These are phyloP conservation scores for Syngnathus scovelli DNA, from an alignment of 2,113 vertebrate genomes.

Conservation along the genomic window DNA sequence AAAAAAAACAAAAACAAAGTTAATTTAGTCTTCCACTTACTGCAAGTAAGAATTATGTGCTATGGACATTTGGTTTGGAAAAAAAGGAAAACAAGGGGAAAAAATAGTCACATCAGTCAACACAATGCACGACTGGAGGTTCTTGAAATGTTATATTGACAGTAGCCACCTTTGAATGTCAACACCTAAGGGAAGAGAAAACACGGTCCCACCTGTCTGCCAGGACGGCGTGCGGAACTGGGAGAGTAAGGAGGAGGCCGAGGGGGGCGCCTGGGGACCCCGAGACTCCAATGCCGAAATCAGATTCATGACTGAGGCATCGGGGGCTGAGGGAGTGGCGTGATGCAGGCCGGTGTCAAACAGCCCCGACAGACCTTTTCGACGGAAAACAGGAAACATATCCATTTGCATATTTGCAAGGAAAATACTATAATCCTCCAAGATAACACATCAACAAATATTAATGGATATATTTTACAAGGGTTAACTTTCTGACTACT, in stretches of 20 bases:
- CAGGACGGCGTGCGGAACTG: conserved; percentile 93
- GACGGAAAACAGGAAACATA: conserved; percentile 9
- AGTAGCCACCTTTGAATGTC: conserved; percentile 47
- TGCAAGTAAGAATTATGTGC: neutral
- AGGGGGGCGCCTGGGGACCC: conserved; percentile 86
- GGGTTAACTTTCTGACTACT: neutral
- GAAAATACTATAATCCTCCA: neutral
- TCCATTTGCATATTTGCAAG: neutral
- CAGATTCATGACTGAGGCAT: conserved; percentile 93
- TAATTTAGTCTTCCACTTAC: conserved; percentile 15
- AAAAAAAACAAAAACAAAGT: conserved; percentile 48
- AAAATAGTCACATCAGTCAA: neutral
- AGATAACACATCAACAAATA: neutral
- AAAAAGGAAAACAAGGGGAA: neutral
- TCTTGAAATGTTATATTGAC: conserved; percentile 58
- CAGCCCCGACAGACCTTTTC: conserved; percentile 83
- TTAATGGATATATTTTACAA: neutral
- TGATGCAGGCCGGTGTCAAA: conserved; percentile 91
- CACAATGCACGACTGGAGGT: conserved; percentile 10
- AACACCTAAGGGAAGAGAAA: conserved; percentile 37
- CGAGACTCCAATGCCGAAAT: conserved; percentile 91
- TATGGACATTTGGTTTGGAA: neutral
- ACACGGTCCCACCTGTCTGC: conserved; percentile 82
- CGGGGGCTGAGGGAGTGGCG: conserved; percentile 80
- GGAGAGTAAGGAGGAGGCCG: conserved; percentile 90